Base-by-base conservation (phyloP, 2,888 invertebrate species). In the Cylindroiulus punctatus region DNA sequence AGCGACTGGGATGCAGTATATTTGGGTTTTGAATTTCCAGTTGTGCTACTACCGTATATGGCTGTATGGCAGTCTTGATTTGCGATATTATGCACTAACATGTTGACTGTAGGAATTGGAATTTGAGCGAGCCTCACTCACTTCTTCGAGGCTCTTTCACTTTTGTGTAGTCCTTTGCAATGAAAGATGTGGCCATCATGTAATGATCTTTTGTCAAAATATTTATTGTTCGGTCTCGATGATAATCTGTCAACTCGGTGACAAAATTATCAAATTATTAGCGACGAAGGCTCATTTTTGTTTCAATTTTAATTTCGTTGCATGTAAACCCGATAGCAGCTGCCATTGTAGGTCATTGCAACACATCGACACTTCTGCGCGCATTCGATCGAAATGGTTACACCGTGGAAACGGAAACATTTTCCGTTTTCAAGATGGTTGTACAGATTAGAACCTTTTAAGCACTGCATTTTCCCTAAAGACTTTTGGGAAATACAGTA, bases 21-120 rank as follows among this genome's bases (percentile, higher is more conserved):
- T 30, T 76, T 32, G 2, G 30, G 76, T 76, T 76, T 76, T 76
- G 76, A 76, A 76, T 76, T 76, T 32, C 76, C 30, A 76, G 30
- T 26, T 76, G 26, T 30, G 76, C 30, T 32, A 76, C 76, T 76
- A 52, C 52, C n/a, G 8, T n/a, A 17, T 30, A 76, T 76, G 4
- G 4, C 14, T 36, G 36, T 36, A 36, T 36, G 7, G 36, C 7
- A 36, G 0, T 30, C 8, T 26, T 1, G 52, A n/a, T 52, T 52
- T 19, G 19, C 52, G 3, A n/a, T n/a, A 52, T 52, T 52, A 52
- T n/a, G n/a, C 52, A n/a, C 4, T 76, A 30, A 76, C 76, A 26
- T 76, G 30, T 76, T 76, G 76, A 30, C 76, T 32, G 30, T 30
- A 4, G 76, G 76, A 32, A 30, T 76, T 76, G 30, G 17, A 76